Percentiles rank a stretch among this genome's conserved stretches.
Conservation (phyloP, 2,888 invertebrate species). For the Hybos culiciformis region DNA sequence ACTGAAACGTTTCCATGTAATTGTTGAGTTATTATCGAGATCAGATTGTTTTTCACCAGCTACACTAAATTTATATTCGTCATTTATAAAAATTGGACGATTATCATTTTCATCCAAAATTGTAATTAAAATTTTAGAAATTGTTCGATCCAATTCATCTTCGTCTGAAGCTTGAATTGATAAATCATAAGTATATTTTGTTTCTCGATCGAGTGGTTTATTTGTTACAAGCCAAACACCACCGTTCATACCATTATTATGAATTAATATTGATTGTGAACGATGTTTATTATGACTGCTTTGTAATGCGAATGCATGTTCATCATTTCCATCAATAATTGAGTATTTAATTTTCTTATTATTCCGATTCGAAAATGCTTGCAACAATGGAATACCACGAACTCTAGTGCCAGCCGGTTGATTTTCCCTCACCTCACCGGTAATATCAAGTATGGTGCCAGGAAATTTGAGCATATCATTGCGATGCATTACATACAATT, state of each 20-base stretch:
- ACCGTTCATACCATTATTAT: conserved; percentile 38
- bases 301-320: conserved; percentile 58
- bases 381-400: conserved; percentile 54
- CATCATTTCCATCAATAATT: conserved; percentile 63
- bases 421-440: conserved; percentile 66
- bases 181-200: conserved; percentile 53
- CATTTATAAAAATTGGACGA: conserved; percentile 67
- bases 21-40: not conserved
- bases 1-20: conserved; percentile 61
- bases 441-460: conserved; percentile 43
- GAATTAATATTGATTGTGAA: conserved; percentile 20
- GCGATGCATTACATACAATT: conserved; percentile 70
- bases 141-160: conserved; percentile 66
- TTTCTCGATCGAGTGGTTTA: conserved; percentile 65
- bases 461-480: conserved; percentile 69
- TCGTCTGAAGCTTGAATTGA: conserved; percentile 68
- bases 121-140: conserved; percentile 59
- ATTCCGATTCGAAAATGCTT: conserved; percentile 43
- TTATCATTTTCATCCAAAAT: conserved; percentile 87
- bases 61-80: conserved; percentile 63
- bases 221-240: conserved; percentile 65
- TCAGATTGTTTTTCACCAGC: conserved; percentile 43
- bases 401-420: conserved; percentile 56
- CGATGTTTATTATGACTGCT: conserved; percentile 18
- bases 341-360: conserved; percentile 50